Base-by-base conservation (phyloP, 2,888 invertebrate species). In the Mycalesis mineus region DNA sequence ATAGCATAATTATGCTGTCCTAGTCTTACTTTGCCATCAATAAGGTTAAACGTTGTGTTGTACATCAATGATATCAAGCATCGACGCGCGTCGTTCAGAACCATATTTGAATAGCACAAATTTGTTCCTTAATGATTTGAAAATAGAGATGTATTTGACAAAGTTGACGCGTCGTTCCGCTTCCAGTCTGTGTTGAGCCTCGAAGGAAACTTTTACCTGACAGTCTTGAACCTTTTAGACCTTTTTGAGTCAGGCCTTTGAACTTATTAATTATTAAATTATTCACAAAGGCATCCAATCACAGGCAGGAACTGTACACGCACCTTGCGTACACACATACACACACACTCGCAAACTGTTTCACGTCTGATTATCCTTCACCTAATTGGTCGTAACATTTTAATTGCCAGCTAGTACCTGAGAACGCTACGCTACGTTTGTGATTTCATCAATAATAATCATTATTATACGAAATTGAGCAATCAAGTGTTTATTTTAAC, bases 361-460 rank as follows among this genome's bases (percentile, higher is more conserved):
- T 15, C 41, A 51, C 11, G 41, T 42, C n/a, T 13, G 14, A 52
- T 52, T 40, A 42, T 33, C 52, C 41, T 41, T 22, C 33, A 13
- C 29, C 29, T 52, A 52, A 52, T 52, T 41, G 41, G 5, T 31
- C 52, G 52, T 33, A 42, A 42, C 42, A 42, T 52, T 52, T 52
- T 52, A 52, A 52, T 52, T 52, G 52, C 52, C n/a, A n/a, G n/a
- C n/a, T n/a, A n/a, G n/a, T 22, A 13, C 17, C 0, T 4, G 11
- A 36, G 22, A 22, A 22, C 22, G 5, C 5, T 22, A 22, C 22
- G 22, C 22, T n/a, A n/a, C n/a, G 31, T 31, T 41, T 41, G 31
- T n/a, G 41, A 41, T 31, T 33, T 33, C 33, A 33, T 17, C 42
- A 42, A 42, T 42, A 22, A 22, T 22, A 22, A 22, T 22, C 5